Base-by-base conservation (phyloP, 2,888 invertebrate species). In the Pyrochroa serraticornis region DNA sequence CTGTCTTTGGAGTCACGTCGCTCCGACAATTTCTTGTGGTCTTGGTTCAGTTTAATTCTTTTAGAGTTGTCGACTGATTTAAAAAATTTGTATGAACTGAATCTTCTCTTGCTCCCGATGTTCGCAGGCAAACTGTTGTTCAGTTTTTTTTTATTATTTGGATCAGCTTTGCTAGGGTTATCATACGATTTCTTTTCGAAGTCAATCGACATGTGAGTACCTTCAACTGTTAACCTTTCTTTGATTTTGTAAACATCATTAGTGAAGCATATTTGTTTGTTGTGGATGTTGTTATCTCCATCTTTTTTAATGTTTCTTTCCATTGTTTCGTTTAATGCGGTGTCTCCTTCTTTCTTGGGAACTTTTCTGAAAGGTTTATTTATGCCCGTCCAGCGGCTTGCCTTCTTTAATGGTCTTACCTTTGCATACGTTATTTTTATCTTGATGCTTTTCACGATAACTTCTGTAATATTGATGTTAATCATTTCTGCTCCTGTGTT, bases 61-160 rank as follows among this genome's bases (percentile, higher is more conserved):
- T 90, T 90, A 1, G 82, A 74, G 58, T 90, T 88, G 48, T 82
- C 80, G 1, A 82, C 74, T 48, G 85, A 85, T 46, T 82, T 67
- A 3, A 57, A 22, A 70, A 84, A 84, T 56, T 92, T 92, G 74
- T 92, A 92, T 1, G 90, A 90, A 63, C 92, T 92, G 71, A 91
- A 84, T 58, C 92, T 84, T 46, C 93, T 83, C 77, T 93, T 93
- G 53, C 83, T 81, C 0, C 88, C 85, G 31, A 89, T 83, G 57
- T 83, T 83, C 2, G 87, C 85, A 3, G 87, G 87, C 65, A 86
- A 78, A 75, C 84, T 85, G 75, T 84, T 87, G 53, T 84, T 80
- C 39, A 86, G 81, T 70, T 87, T 87, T 76, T 86, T 86, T 37
- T 85, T 78, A 75, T 85, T 85, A 44, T 65, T 72, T 6, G 70